Evolutionary conservation across 2,797 vertebrate genomes (phyloP).

Genomic region (Tympanoctomys barrerae): DNA sequence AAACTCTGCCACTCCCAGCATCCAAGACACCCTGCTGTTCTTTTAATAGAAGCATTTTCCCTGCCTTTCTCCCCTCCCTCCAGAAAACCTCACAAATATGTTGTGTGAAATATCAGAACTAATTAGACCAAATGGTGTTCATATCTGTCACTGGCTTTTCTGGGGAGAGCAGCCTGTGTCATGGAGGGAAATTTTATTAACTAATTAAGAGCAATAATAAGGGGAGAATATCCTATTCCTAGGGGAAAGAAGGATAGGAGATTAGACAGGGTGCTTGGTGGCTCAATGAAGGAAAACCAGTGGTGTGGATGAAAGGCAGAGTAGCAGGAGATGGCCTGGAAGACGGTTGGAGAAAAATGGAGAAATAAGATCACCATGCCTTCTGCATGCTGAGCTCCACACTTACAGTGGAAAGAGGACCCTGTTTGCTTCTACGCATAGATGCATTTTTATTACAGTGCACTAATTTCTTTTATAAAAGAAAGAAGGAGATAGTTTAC

Average conservation of each 20-base stretch:
- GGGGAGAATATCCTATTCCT: constrained; percentile 36
- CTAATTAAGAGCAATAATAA: constrained; percentile 82
- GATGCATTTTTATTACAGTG: neutral
- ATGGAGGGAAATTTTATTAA: constrained; percentile 83
- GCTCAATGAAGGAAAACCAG: neutral
- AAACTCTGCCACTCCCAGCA: constrained; percentile 55
- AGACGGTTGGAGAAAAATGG: neutral
- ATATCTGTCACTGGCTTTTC: constrained; percentile 87
- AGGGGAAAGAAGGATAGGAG: neutral
- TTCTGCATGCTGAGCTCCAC: neutral
- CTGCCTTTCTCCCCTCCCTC: constrained; percentile 76
- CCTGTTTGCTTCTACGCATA: neutral
- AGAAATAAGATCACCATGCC: neutral
- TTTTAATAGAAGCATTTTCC: constrained; percentile 79
- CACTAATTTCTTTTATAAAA: neutral
- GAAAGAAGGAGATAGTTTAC: neutral
- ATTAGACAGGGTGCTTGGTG: neutral
- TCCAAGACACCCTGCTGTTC: constrained; percentile 81
- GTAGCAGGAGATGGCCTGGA: neutral
- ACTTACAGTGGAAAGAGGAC: neutral
- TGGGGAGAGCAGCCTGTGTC: constrained; percentile 83
- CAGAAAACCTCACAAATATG: constrained; percentile 85
- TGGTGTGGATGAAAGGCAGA: neutral
- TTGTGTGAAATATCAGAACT: constrained; percentile 88
- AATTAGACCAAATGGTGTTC: constrained; percentile 90